Base-by-base conservation (phyloP, 1,140 invertebrate species). In the Rhizoglyphus robini region DNA sequence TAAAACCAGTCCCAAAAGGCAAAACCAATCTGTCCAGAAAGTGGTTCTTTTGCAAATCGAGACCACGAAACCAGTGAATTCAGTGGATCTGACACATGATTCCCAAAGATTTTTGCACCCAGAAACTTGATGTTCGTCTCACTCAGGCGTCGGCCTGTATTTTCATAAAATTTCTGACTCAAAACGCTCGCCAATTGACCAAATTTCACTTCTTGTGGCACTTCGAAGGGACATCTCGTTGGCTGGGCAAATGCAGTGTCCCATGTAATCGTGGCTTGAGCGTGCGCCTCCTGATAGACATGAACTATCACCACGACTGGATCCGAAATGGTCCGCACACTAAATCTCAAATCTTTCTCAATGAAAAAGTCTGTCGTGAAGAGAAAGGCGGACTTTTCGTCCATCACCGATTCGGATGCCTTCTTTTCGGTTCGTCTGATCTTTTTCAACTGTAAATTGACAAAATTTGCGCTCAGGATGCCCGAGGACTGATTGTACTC, bases 1-100 rank as follows among this genome's bases (percentile, higher is more conserved):
- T 94, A 96, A 78, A 96, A 96, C 93, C 93, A 96, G 77, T 97
- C 93, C 93, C 93, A 98, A 77, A 97, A 97, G 0, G 93, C 96
- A 73, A 96, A 96, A 71, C n/a, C n/a, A n/a, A 84, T 88, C 63
- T 91, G 78, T 57, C 91, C 90, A 0, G 85, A 86, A 32, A 97
- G 76, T 0, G 90, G 87, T 75, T 96, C 92, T 79, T 96, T 92
- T 72, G 87, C 93, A 74, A 94, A 94, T 73, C 92, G 89, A 3
- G 87, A 86, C 90, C 90, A 95, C 63, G 83, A 87, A 29, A 95
- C 78, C 63, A 84, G 75, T 8, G 20, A n/a, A 27, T 83, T 75
- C 41, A 76, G 73, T 51, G 78, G 79, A n/a, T n/a, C n/a, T n/a
- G n/a, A n/a, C 48, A 76, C 75, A 48, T 71, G 2, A 69, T 69